Evolutionary conservation across 2,888 invertebrate genomes (phyloP), one percentile per base, ranked within the genome.

Genomic region (Aleiodes leptofemur): DNA sequence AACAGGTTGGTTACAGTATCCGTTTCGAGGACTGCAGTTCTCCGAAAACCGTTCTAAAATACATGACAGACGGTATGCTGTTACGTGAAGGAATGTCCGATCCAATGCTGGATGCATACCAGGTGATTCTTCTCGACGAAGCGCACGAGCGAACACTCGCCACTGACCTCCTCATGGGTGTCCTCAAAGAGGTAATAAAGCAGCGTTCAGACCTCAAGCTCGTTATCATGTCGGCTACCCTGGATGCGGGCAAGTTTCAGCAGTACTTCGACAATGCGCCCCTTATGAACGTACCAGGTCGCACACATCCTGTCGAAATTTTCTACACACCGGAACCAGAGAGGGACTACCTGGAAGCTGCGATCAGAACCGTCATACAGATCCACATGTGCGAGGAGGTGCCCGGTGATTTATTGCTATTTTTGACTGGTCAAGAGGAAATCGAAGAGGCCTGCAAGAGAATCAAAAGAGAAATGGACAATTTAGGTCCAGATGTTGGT

Each of bases 61-160:
- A 99, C 89, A 97, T 99, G 97, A 99, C 99, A 13, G 99, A 99
- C 85, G 99, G 99, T 96, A 99, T 99, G 99, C 93, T 99, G 89
- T 91, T 99, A 48, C 92, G 99, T 78, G 99, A 99, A 91, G 99
- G 98, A 0, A 99, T 99, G 99, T 98, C 98, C 0, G 98, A 99
- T 90, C 99, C 99, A 0, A 96, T 99, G 94, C 90, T 99, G 7
- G 98, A 99, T 83, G 94, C 95, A 11, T 99, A 99, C 90, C 95
- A 98, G 87, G 98, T 98, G 3, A 95, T 98, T 53, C 90, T 99
- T 72, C 94, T 99, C 57, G 99, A 99, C 85, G 99, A 99, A 89
- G 99, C 99, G 85, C 99, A 99, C 90, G 99, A 99, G 91, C 94
- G 99, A 83, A 99, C 99, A 0, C 90, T 99, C 55, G 98, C 99